These are phyloP conservation scores for Cheilosia grossa DNA, from an alignment of 2,888 invertebrate genomes.

Conservation along the genomic window DNA sequence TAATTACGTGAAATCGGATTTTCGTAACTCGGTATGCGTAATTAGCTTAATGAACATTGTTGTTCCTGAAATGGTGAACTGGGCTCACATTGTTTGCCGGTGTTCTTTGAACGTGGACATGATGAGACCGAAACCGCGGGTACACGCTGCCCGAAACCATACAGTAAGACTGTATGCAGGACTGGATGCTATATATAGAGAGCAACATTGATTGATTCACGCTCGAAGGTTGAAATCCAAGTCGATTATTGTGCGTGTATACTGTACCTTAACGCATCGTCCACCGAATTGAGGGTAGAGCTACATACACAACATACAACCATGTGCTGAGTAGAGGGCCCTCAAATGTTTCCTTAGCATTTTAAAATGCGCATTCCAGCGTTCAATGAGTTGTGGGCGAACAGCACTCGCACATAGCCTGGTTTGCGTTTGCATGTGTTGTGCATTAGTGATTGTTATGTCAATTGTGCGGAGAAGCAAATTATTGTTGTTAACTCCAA, in stretches of 20 bases:
- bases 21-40: slow-evolving; percentile 72
- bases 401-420: background rate
- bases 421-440: slow-evolving; percentile 56
- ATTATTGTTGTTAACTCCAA: slow-evolving; percentile 71
- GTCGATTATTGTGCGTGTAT: slow-evolving; percentile 54
- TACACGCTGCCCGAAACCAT: slow-evolving; percentile 26
- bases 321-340: slow-evolving; percentile 1
- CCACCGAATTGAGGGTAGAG: background rate
- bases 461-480: slow-evolving; percentile 72
- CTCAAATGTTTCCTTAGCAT: slow-evolving; percentile 8
- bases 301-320: background rate
- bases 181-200: slow-evolving; percentile 27
- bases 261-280: background rate
- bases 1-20: slow-evolving; percentile 74
- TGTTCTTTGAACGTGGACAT: slow-evolving; percentile 38
- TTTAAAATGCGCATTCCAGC: slow-evolving; percentile 6
- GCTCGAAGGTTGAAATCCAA: slow-evolving; percentile 46
- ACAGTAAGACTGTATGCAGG: background rate
- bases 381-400: background rate
- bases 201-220: slow-evolving; percentile 68
- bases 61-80: slow-evolving; percentile 63
- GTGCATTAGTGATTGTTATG: slow-evolving; percentile 71
- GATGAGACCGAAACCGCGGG: slow-evolving; percentile 33
- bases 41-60: slow-evolving; percentile 72
- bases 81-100: slow-evolving; percentile 26